Evolutionary conservation across 2,797 vertebrate genomes (phyloP).

Genomic region (Macropus fuliginosus): DNA sequence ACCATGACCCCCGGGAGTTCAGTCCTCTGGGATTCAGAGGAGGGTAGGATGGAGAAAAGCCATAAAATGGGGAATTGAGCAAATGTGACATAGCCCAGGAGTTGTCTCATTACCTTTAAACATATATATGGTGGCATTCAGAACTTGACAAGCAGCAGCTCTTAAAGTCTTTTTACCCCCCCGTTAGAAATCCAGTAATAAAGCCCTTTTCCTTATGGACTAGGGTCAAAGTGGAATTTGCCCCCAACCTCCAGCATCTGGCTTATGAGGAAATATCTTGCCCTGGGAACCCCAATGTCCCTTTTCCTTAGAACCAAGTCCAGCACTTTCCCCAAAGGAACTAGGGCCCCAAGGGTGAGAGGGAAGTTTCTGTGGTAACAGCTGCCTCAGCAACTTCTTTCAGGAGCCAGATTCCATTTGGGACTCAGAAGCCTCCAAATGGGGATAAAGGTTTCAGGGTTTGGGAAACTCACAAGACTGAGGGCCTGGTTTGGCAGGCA

Average conservation of each 20-base stretch:
- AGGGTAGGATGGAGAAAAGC: not conserved
- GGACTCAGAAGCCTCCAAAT: not conserved
- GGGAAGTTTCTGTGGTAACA: not conserved
- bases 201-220: not conserved
- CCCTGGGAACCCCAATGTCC: not conserved
- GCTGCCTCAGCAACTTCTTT: not conserved
- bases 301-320: not conserved
- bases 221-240: not conserved
- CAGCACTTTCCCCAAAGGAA: not conserved
- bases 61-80: not conserved
- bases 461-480: not conserved
- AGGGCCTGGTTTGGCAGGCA: not conserved
- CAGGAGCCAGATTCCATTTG: conserved; percentile 2
- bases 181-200: not conserved
- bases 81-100: not conserved
- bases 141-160: not conserved
- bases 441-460: conserved; percentile 3
- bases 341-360: not conserved
- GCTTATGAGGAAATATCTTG: not conserved
- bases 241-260: not conserved
- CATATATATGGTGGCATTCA: not conserved
- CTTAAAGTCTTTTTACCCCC: not conserved
- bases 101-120: not conserved
- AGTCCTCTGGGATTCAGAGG: not conserved
- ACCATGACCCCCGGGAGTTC: not conserved